These are phyloP conservation scores for Terrapene triunguis DNA, from an alignment of 2,113 vertebrate genomes.

Conservation along the genomic window DNA sequence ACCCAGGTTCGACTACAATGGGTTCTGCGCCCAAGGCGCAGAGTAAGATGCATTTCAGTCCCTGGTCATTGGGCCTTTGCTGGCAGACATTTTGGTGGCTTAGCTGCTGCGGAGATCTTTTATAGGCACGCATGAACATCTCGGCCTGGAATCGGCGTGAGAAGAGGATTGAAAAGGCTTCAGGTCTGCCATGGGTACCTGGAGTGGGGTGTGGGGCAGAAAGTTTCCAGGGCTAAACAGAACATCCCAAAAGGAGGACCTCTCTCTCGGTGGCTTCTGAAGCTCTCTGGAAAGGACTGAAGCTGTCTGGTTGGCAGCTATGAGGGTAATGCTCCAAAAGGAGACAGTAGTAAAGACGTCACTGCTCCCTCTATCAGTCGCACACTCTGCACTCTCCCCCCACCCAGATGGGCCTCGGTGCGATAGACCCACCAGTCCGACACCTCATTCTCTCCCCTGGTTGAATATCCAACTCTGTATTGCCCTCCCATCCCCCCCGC, in stretches of 20 bases:
- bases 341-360: neutral
- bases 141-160: neutral
- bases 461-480: neutral
- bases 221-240: neutral
- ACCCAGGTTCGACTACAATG: neutral
- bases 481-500: neutral
- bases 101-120: neutral
- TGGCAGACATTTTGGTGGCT: neutral
- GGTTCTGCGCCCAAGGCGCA: neutral
- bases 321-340: neutral
- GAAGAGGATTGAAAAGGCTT: neutral
- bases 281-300: neutral
- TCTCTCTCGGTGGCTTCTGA: neutral
- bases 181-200: neutral
- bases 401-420: neutral
- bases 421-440: accelerated
- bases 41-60: accelerated
- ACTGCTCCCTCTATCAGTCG: neutral
- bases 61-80: neutral
- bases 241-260: neutral
- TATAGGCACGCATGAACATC: neutral
- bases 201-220: neutral
- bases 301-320: neutral
- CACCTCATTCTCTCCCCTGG: neutral
- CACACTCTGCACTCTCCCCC: neutral